phyloP scores from a whole-genome alignment of 2,113 vertebrate species.

The Tichodroma muraria region DNA sequence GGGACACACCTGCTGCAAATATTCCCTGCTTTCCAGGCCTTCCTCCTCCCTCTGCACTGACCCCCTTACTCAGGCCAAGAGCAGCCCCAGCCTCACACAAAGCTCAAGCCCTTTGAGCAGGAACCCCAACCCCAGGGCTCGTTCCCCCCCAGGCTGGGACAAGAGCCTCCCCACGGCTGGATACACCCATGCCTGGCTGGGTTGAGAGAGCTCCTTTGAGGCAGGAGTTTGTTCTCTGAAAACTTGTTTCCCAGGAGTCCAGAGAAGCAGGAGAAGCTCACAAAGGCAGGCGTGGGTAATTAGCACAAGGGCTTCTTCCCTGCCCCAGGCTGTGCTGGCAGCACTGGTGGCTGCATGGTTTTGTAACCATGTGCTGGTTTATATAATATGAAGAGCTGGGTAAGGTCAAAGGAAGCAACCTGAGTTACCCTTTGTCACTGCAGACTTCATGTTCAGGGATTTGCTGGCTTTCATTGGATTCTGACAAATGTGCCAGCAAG shows the following conservation, averaged over 20 bases:
- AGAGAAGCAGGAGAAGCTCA: not conserved
- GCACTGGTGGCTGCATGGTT: not conserved
- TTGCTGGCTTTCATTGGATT: not conserved
- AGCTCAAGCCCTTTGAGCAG: not conserved
- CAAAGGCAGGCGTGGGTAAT: not conserved
- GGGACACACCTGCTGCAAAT: not conserved
- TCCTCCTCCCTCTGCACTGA: not conserved
- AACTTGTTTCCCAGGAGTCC: not conserved
- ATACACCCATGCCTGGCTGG: accelerated
- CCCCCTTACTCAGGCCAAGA: not conserved
- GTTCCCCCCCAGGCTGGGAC: not conserved
- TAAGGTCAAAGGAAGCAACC: not conserved
- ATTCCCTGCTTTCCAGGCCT: not conserved
- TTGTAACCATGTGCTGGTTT: not conserved
- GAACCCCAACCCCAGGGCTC: not conserved
- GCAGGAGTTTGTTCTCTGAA: not conserved
- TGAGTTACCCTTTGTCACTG: not conserved
- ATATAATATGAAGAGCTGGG: not conserved
- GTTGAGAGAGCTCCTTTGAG: accelerated
- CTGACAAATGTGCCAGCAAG: not conserved
- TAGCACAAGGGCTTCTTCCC: not conserved
- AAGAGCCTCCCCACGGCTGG: not conserved
- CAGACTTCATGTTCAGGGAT: not conserved
- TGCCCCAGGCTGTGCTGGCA: not conserved
- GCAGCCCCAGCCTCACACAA: accelerated